These are phyloP conservation scores for Plusia festucae DNA, from an alignment of 2,888 invertebrate species.

Conservation along the genomic window DNA sequence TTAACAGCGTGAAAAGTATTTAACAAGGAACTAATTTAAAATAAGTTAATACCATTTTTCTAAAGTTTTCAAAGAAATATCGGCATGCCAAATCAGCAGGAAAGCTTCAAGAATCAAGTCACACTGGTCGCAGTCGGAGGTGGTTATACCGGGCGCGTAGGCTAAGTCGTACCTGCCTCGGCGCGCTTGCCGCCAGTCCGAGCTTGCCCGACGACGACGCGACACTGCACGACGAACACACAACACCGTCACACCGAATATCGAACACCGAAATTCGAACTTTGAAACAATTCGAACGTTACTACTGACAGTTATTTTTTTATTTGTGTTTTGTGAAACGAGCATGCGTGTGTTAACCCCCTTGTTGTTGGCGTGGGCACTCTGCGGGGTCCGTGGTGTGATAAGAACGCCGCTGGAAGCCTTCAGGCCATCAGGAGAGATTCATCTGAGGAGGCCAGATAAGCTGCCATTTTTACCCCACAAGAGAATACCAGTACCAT, in stretches of 20 bases:
- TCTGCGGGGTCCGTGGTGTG: constrained; percentile 78
- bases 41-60: not conserved
- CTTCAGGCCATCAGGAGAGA: constrained; percentile 84
- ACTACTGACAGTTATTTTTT: constrained; percentile 46
- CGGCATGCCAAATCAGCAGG: constrained; percentile 53
- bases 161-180: constrained; percentile 86
- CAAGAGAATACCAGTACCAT: constrained; percentile 86
- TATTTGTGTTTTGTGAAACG: constrained; percentile 52
- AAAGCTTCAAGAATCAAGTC: constrained; percentile 79
- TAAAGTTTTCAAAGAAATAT: constrained; percentile 41
- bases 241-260: constrained; percentile 61
- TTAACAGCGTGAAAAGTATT: not conserved
- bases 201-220: constrained; percentile 78
- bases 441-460: constrained; percentile 85
- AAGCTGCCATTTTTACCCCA: constrained; percentile 82
- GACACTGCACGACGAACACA: constrained; percentile 71
- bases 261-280: constrained; percentile 59
- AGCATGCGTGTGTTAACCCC: constrained; percentile 83
- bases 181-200: constrained; percentile 82
- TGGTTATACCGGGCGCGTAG: constrained; percentile 87
- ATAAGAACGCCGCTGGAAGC: constrained; percentile 89
- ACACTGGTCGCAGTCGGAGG: constrained; percentile 72
- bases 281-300: constrained; percentile 54
- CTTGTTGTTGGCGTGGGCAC: constrained; percentile 78
- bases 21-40: not conserved